Evolutionary conservation across 2,797 vertebrate genomes (phyloP).

Genomic region (Acipenser ruthenus): DNA sequence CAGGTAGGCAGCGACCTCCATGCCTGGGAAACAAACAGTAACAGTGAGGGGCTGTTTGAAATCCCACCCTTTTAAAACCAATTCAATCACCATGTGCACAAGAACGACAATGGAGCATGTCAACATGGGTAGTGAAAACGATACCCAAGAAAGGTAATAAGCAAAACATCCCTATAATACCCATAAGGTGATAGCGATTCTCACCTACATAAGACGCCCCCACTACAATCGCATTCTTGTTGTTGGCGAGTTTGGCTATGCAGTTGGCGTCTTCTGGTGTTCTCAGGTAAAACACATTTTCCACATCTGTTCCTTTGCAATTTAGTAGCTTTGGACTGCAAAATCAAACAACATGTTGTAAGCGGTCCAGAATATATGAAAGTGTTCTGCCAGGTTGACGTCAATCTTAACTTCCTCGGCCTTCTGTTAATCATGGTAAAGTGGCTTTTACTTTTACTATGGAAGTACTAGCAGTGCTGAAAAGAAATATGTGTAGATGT

Average conservation of each 20-base stretch:
- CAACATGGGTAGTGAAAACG: not conserved
- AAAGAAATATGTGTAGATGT: too few relatives aligned
- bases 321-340: constrained; percentile 79
- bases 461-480: too few relatives aligned
- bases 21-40: constrained; percentile 56
- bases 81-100: too few relatives aligned
- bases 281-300: constrained; percentile 83
- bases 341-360: too few relatives aligned
- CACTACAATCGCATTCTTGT: constrained; percentile 88
- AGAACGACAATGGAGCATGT: too few relatives aligned
- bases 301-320: constrained; percentile 87
- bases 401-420: too few relatives aligned
- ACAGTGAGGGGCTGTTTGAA: too few relatives aligned
- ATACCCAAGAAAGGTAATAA: not conserved
- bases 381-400: too few relatives aligned
- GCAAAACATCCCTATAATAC: not conserved
- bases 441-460: too few relatives aligned
- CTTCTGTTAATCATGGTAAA: too few relatives aligned
- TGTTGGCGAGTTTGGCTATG: constrained; percentile 77
- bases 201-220: constrained; percentile 93
- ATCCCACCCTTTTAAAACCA: too few relatives aligned
- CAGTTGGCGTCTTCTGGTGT: constrained; percentile 88
- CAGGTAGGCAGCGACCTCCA: constrained; percentile 92
- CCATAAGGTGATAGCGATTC: constrained; percentile 5
- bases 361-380: too few relatives aligned